Conservation (phyloP, 1,140 invertebrate species). For the Geopemphigus sp. region DNA sequence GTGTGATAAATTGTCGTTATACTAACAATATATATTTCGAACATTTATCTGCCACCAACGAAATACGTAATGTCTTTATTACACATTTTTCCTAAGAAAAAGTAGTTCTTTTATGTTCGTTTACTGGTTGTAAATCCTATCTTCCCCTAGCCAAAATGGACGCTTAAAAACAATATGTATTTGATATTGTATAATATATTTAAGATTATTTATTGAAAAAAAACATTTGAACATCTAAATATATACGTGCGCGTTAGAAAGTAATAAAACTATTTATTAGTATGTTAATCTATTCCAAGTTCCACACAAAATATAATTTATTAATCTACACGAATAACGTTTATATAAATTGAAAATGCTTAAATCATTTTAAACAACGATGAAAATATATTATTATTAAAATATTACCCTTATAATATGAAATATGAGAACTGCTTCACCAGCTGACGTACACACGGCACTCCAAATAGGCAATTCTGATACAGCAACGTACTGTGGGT, state of each 20-base stretch:
- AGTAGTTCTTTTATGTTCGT: constrained; percentile 9
- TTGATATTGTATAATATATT: background rate
- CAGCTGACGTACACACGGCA: too few species aligned
- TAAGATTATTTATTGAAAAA: too few species aligned
- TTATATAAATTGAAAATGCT: background rate
- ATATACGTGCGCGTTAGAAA: too few species aligned
- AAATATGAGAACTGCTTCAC: too few species aligned
- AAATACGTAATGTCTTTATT: constrained; percentile 1
- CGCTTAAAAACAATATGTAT: background rate
- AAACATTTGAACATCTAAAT: too few species aligned
- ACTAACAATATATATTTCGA: background rate
- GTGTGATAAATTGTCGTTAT: background rate
- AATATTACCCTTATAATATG: too few species aligned
- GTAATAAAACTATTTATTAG: too few species aligned
- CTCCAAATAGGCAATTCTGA: too few species aligned
- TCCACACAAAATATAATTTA: background rate
- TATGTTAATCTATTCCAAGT: background rate
- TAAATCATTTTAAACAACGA: too few species aligned
- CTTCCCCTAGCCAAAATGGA: background rate
- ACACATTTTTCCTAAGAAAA: background rate
- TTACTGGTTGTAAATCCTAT: background rate
- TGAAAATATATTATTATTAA: too few species aligned
- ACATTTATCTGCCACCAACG: background rate
- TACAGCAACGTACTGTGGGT: too few species aligned
- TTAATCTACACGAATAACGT: background rate